Evolutionary conservation across 1,140 invertebrate genomes (phyloP).

Genomic region (Drosophila ogumai): DNA sequence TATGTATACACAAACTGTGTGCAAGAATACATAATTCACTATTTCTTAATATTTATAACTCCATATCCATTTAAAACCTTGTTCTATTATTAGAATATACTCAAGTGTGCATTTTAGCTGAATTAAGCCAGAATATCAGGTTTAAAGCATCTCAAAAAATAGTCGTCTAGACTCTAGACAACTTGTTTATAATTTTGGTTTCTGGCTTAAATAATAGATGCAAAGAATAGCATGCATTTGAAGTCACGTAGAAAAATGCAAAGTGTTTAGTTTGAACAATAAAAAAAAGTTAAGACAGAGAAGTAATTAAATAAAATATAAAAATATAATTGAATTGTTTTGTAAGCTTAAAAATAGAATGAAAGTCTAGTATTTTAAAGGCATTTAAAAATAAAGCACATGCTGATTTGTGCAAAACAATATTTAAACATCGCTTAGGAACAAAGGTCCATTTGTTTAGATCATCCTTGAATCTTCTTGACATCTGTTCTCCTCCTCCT

Average conservation of each 20-base stretch:
- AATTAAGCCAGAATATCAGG: slow-evolving; percentile 23
- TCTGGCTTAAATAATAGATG: slow-evolving; percentile 2
- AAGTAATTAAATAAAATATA: neutral
- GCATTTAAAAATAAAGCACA: neutral
- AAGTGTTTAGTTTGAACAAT: neutral
- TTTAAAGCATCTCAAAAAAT: slow-evolving; percentile 7
- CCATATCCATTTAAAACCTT: slow-evolving; percentile 6
- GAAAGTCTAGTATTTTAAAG: neutral
- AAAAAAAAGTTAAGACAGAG: neutral
- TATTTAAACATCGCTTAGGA: neutral
- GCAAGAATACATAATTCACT: neutral
- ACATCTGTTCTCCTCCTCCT: neutral
- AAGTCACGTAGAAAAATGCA: slow-evolving; percentile 15
- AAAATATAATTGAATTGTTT: neutral
- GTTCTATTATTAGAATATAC: slow-evolving; percentile 7
- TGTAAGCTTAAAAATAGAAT: neutral
- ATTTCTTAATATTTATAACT: slow-evolving; percentile 5
- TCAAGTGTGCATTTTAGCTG: neutral
- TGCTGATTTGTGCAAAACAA: neutral
- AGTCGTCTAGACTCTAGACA: slow-evolving; percentile 11
- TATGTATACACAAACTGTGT: neutral
- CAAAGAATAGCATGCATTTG: slow-evolving; percentile 11
- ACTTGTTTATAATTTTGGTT: slow-evolving; percentile 20
- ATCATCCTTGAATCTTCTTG: neutral
- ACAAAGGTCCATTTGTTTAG: neutral